Evolutionary conservation across 2,888 invertebrate genomes (phyloP).

Genomic region (Megaustenia siamemsis): DNA sequence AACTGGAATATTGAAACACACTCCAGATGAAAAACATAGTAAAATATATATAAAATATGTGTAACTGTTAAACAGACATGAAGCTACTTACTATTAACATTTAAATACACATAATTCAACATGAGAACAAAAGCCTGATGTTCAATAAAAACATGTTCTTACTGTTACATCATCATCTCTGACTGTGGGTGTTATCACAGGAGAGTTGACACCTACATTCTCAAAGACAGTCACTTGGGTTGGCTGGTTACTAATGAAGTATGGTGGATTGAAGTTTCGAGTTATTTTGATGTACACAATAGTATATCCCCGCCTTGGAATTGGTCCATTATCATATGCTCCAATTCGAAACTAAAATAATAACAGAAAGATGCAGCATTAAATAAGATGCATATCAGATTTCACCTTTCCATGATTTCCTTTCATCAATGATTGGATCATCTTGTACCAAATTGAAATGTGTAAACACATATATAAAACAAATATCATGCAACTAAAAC

Average conservation of each 20-base stretch:
- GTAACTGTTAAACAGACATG: too few relatives aligned
- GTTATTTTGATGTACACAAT: slow-evolving; percentile 68
- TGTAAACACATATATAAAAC: too few relatives aligned
- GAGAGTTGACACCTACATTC: slow-evolving; percentile 56
- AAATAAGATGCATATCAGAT: neutral
- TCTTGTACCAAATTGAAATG: too few relatives aligned
- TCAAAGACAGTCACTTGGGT: slow-evolving; percentile 52
- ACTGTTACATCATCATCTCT: slow-evolving; percentile 59
- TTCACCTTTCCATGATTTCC: too few relatives aligned
- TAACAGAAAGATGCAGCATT: neutral
- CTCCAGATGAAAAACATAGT: too few relatives aligned
- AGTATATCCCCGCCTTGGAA: slow-evolving; percentile 63
- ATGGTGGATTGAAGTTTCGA: slow-evolving; percentile 66
- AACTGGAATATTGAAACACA: too few relatives aligned
- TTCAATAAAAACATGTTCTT: neutral
- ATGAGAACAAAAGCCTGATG: too few relatives aligned
- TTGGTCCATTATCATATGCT: slow-evolving; percentile 71
- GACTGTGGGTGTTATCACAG: slow-evolving; percentile 60
- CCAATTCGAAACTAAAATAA: slow-evolving; percentile 66
- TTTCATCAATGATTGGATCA: too few relatives aligned
- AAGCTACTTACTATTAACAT: too few relatives aligned
- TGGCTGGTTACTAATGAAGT: slow-evolving; percentile 53
- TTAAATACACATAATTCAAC: too few relatives aligned
- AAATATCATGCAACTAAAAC: too few relatives aligned
- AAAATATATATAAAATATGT: too few relatives aligned